Base-by-base conservation (phyloP, 2,888 invertebrate species). In the Mythimna impura region DNA sequence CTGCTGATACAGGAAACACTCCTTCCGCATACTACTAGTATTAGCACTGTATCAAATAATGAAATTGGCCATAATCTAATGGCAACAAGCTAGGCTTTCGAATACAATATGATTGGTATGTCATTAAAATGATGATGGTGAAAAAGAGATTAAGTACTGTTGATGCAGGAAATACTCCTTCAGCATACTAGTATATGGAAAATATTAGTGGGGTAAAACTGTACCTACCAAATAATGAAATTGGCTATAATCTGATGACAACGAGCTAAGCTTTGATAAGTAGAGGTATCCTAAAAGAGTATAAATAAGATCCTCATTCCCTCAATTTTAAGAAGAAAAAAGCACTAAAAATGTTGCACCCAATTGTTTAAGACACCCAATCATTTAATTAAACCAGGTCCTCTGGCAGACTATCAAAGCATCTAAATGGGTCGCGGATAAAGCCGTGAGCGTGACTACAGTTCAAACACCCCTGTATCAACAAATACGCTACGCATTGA, bases 401-500 rank as follows among this genome's bases (percentile, higher is more conserved):
- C 54, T 57, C 66, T 80, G 80, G 82, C 80, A 78, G 58, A 64
- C 47, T 67, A 55, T 73, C 73, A 82, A 78, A 69, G n/a, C 66
- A 40, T 70, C 25, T 70, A 77, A 82, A 71, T 83, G 52, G 77
- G 84, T 72, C 73, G 73, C 77, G 65, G 50, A 64, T 70, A 62
- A 63, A 66, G 66, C 54, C 58, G 68, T 25, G 25, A 25, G 25
- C 25, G 25, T 80, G 62, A 10, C 62, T 62, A 14, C 67, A 61
- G 82, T 80, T 83, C 84, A 82, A 77, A 25, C 62, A 83, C 81
- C 82, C 54, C 81, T 62, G 36, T 62, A 67, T 72, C 64, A 76
- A 78, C 76, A 76, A 78, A 79, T 69, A 75, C 47, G 17, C 50
- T 65, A 40, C 34, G 25, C 66, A 62, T 10, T 65, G 69, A 57